Conservation (phyloP, 2,888 invertebrate species). For the Strigamia transsilvanica region DNA sequence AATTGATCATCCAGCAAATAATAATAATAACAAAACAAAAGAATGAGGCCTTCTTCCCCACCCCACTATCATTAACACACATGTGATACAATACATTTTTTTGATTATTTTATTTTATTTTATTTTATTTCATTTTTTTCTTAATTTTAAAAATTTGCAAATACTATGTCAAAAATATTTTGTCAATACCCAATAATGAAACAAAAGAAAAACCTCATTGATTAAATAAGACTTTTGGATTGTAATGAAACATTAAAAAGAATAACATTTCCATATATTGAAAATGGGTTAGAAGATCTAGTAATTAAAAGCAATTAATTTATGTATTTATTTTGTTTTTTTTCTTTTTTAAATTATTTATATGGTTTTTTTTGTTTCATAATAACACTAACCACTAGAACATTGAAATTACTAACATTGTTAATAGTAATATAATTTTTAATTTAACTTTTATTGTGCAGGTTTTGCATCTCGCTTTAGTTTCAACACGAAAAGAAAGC, state of each 20-base stretch:
- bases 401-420: conserved; percentile 14
- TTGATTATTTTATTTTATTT: too few relatives aligned
- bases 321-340: too few relatives aligned
- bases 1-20: neutral
- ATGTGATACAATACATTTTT: too few relatives aligned
- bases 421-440: neutral
- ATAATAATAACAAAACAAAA: neutral
- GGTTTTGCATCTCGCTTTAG: neutral
- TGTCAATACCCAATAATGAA: neutral
- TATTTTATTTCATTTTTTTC: neutral
- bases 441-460: neutral
- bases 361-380: neutral
- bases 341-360: neutral
- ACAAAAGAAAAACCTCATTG: neutral
- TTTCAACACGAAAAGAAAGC: neutral
- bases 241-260: neutral
- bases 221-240: neutral
- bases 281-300: neutral
- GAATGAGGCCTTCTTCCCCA: neutral
- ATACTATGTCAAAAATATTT: neutral
- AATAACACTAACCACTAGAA: neutral
- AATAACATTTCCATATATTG: conserved; percentile 14
- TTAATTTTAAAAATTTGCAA: neutral
- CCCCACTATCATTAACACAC: neutral
- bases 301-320: neutral